Evolutionary conservation across 1,140 invertebrate species (phyloP), one percentile per base, ranked within the genome.

Genomic region (Philopotamus ludificatus): DNA sequence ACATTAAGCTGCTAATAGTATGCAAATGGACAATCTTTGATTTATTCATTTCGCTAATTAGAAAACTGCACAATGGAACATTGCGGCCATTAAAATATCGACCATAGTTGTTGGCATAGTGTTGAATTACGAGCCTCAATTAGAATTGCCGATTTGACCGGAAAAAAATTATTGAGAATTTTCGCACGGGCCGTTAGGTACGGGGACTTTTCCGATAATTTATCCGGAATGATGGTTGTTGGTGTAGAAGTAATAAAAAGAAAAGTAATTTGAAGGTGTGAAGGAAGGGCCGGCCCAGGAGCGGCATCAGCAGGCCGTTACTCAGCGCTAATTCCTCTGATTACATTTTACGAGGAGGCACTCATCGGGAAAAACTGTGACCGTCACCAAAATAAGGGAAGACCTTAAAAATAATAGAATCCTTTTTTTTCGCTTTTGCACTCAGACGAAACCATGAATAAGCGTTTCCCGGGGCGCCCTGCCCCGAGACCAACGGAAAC

Each of bases 251-350:
- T 57, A 68, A 64, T 64, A 68, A 68, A 68, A 68, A 63, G 51
- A 60, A 66, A 66, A 66, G 65, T 61, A 66, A 66, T 66, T 69
- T 63, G 63, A 66, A 66, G 66, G 60, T 68, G 61, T 57, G 63
- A 64, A 65, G 61, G 58, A 51, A 20, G 34, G 45, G 53, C n/a
- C 4, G 51, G 25, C 53, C 53, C 3, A 34, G 28, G 39, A 54
- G 63, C 67, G 55, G 63, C 67, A 65, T 69, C 67, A 69, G 67
- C 67, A 66, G 47, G 50, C 63, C 67, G 63, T 69, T 69, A 69
- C 60, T 69, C 67, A 69, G 67, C 63, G 59, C 67, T 69, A 69
- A 69, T 69, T 69, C 67, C 60, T 62, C 67, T 69, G 67, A 69
- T 69, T 69, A 66, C 63, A 47, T 50, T 65, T 66, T 59, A 69